Percentiles rank a stretch among this genome's conserved stretches.
Evolutionary conservation across 2,888 invertebrate genomes (phyloP).

Genomic region (Sinelater perroti): DNA sequence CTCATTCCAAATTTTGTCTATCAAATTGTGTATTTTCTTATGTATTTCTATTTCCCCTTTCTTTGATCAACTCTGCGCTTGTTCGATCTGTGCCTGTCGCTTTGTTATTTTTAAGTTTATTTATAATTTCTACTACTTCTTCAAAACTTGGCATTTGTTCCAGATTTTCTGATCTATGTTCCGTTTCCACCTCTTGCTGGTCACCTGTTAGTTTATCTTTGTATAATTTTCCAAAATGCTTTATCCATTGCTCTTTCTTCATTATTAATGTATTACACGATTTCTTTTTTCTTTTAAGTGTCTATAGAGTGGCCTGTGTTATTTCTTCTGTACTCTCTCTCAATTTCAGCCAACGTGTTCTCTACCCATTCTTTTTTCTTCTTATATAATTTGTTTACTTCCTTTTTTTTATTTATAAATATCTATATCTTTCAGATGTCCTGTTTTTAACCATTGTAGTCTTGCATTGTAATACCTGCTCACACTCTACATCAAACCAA

Average conservation of each 20-base stretch:
- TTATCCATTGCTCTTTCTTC: slow-evolving; percentile 1
- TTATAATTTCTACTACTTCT: slow-evolving; percentile 14
- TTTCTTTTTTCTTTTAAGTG: slow-evolving; percentile 17
- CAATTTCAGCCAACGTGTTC: slow-evolving; percentile 6
- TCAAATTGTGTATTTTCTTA: not conserved
- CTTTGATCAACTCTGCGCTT: slow-evolving; percentile 3
- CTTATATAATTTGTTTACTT: slow-evolving; percentile 10
- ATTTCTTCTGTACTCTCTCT: slow-evolving; percentile 4
- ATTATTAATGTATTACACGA: not conserved
- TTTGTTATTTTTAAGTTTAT: slow-evolving; percentile 9
- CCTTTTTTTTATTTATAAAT: slow-evolving; percentile 5
- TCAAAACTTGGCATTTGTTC: not conserved
- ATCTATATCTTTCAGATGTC: not conserved
- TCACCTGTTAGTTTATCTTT: slow-evolving; percentile 3
- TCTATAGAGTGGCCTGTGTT: slow-evolving; percentile 10
- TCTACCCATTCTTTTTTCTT: slow-evolving; percentile 11
- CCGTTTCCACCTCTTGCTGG: slow-evolving; percentile 1
- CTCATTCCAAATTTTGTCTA: too few relatives aligned
- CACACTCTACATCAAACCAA: too few relatives aligned
- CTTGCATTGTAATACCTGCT: too few relatives aligned
- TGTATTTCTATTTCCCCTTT: not conserved
- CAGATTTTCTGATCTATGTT: not conserved
- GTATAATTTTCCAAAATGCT: slow-evolving; percentile 12
- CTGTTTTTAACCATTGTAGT: slow-evolving; percentile 2
- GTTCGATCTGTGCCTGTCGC: not conserved